These are phyloP conservation scores for Nothobranchius kuhntae DNA, from an alignment of 2,113 vertebrate species.

Conservation along the genomic window DNA sequence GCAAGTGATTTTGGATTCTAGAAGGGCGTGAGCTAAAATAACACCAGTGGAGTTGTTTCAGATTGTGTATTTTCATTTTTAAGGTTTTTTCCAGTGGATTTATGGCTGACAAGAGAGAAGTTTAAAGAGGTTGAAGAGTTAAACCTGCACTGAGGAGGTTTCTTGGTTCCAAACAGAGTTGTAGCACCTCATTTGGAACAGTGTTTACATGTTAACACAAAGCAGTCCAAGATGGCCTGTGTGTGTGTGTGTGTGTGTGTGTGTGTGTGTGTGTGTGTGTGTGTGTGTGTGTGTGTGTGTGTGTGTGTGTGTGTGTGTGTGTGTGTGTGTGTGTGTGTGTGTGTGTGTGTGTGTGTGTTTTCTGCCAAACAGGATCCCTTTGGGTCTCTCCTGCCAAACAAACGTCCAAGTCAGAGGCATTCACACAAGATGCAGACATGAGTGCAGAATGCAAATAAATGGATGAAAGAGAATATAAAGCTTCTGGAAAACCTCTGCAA, in stretches of 20 bases:
- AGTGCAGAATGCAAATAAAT: constrained; percentile 60
- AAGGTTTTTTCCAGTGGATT: not conserved
- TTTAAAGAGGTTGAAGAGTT: not conserved
- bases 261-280: constrained; percentile 19
- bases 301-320: constrained; percentile 21
- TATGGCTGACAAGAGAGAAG: not conserved
- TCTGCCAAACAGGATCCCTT: constrained; percentile 64
- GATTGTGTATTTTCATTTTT: not conserved
- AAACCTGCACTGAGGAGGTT: not conserved
- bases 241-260: constrained; percentile 18
- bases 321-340: constrained; percentile 20
- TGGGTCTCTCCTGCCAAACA: constrained; percentile 53
- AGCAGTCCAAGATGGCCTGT: not conserved
- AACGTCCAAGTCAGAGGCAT: constrained; percentile 48
- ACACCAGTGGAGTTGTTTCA: too few species aligned
- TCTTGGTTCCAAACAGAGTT: constrained; percentile 12
- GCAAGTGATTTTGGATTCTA: constrained; percentile 18
- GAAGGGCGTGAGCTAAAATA: not conserved
- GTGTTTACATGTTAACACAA: constrained; percentile 17
- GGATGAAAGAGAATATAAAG: constrained; percentile 31
- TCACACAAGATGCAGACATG: constrained; percentile 37
- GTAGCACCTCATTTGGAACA: constrained; percentile 32
- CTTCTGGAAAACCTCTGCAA: constrained; percentile 15
- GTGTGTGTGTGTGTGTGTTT: constrained; percentile 1
- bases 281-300: not conserved